phyloP scores from a whole-genome alignment of 2,888 invertebrate species.

The Cephus spinipes region DNA sequence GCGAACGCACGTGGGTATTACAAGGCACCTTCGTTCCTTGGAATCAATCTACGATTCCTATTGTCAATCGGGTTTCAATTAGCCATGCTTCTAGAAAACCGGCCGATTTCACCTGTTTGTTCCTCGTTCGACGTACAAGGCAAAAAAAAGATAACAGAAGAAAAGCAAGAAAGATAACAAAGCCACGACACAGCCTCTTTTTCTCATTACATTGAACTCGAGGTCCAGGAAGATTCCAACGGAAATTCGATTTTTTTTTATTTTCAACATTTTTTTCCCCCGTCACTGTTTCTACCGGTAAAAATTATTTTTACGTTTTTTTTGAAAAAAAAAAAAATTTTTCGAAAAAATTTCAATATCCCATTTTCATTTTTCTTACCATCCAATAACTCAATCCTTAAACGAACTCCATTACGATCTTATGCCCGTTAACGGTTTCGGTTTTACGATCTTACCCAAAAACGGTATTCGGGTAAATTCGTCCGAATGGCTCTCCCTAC shows the following conservation, averaged over 20 bases:
- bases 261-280: not conserved
- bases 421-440: not conserved
- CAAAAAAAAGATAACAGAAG: not conserved
- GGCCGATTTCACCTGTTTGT: not conserved
- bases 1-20: slow-evolving; percentile 16
- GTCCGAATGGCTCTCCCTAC: not conserved
- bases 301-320: too few species aligned
- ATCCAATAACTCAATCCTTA: not conserved
- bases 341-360: too few species aligned
- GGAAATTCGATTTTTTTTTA: not conserved
- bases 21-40: slow-evolving; percentile 17
- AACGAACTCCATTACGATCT: not conserved
- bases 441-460: not conserved
- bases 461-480: not conserved
- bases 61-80: slow-evolving; percentile 23
- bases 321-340: too few species aligned
- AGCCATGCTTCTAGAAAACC: slow-evolving; percentile 7
- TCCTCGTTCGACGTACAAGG: not conserved
- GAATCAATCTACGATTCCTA: slow-evolving; percentile 22
- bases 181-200: not conserved
- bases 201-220: not conserved
- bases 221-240: not conserved
- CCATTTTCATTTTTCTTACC: not conserved
- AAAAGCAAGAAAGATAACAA: not conserved
- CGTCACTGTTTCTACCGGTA: too few species aligned